Base-by-base conservation (phyloP, 2,888 invertebrate species). In the Tortrix viridana region DNA sequence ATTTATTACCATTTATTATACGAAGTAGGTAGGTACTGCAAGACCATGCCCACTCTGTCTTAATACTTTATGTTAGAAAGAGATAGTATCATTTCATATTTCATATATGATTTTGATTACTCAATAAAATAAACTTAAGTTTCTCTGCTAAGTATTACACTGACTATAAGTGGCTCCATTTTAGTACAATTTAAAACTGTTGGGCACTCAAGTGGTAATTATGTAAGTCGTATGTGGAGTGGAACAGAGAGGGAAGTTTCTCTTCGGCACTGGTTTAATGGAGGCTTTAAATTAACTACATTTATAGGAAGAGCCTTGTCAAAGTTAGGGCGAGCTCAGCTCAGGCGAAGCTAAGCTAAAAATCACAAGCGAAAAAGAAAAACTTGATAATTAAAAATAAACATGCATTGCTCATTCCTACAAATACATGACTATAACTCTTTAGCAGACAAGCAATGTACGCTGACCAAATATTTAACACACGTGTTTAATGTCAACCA, bases 201-300 rank as follows among this genome's bases (percentile, higher is more conserved):
- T 12, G 32, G 32, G 32, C 32, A 47, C 38, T 52, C 53, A 48
- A 53, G 20, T 41, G 57, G 69, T 72, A 76, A 77, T 76, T 77
- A 77, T 74, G 75, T 77, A 74, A 74, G 72, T 37, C 18, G 47
- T 56, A 76, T 77, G 65, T 71, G 71, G 77, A 77, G 70, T 76
- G 75, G 70, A 77, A 76, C 75, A 57, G 61, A 69, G 73, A 74
- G 74, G 69, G 67, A 65, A 67, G 69, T 77, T 73, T 75, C 78
- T 72, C 76, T 74, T 69, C 55, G 53, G 26, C 14, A 32, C 37
- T 5, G 46, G 41, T 60, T 56, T 60, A 41, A 50, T 22, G 32
- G 32, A 32, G 32, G 32, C 32, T 32, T 32, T 32, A 12, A 32
- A 32, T 12, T 32, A 12, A 12, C 12, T 12, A 32, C 4, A 32